Conservation (phyloP, 2,113 vertebrate species). For the Euleptes europaea region DNA sequence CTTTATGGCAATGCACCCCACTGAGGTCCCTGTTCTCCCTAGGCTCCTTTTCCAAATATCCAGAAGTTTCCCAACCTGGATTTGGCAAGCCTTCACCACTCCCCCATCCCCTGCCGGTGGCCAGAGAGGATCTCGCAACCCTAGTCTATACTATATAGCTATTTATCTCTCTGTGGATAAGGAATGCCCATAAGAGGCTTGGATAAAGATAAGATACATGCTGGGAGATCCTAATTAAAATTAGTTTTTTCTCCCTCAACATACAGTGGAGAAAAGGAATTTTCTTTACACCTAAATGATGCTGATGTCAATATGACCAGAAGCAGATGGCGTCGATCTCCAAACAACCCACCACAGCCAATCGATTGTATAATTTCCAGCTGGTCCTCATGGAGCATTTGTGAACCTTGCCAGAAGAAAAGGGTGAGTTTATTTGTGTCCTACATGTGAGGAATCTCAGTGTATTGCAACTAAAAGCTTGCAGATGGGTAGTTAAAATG, state of each 20-base stretch:
- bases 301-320: constrained; percentile 16
- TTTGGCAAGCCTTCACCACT: too few species aligned
- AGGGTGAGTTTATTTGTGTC: constrained; percentile 75
- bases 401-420: constrained; percentile 88
- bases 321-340: constrained; percentile 46
- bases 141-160: too few species aligned
- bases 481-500: background rate
- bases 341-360: constrained; percentile 43
- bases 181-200: background rate
- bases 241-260: background rate
- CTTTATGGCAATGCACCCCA: too few species aligned
- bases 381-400: constrained; percentile 89
- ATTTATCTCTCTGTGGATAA: background rate
- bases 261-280: constrained; percentile 48
- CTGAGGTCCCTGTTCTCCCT: too few species aligned
- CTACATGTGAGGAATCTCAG: background rate
- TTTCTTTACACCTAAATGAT: background rate
- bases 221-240: background rate
- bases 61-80: too few species aligned
- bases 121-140: too few species aligned
- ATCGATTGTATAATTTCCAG: constrained; percentile 82
- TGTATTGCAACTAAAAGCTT: background rate
- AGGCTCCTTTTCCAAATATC: too few species aligned
- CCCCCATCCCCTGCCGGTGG: too few species aligned
- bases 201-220: background rate